A percentile compares a stretch with the other conserved stretches of the same genome.
These are phyloP conservation scores for Polydrusus pterygomalis DNA, from an alignment of 2,888 invertebrate species.

Conservation along the genomic window DNA sequence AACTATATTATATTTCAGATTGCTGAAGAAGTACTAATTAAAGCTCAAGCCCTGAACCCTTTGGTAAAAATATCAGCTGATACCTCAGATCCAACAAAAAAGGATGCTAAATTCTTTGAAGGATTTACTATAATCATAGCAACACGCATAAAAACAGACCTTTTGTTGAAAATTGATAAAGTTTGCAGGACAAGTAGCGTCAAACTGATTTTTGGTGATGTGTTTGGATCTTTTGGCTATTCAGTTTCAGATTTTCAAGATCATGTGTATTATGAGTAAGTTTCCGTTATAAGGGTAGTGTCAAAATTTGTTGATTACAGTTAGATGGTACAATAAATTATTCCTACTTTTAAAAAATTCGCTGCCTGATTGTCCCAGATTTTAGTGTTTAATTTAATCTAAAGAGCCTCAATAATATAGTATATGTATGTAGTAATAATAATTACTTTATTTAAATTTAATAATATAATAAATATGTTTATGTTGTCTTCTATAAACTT, in stretches of 20 bases:
- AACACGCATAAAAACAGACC: conserved; percentile 82
- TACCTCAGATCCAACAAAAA: conserved; percentile 77
- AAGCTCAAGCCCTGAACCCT: conserved; percentile 92
- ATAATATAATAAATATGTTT: too few species aligned
- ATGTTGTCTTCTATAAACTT: too few species aligned
- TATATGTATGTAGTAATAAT: too few species aligned
- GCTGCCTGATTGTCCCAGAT: too few species aligned
- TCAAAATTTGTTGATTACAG: too few species aligned
- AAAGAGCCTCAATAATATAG: too few species aligned
- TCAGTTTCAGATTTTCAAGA: conserved; percentile 91
- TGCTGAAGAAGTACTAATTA: conserved; percentile 86
- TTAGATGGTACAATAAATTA: too few species aligned
- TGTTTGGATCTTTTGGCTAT: conserved; percentile 95
- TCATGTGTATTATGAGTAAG: conserved; percentile 87
- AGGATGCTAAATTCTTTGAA: conserved; percentile 82
- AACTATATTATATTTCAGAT: conserved; percentile 75
- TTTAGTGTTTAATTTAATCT: too few species aligned
- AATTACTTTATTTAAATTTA: too few species aligned
- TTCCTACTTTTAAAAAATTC: too few species aligned
- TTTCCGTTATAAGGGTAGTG: conserved; percentile 56
- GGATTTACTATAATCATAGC: conserved; percentile 90
- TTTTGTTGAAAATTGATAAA: conserved; percentile 84
- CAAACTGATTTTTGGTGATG: conserved; percentile 92
- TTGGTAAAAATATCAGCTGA: conserved; percentile 90
- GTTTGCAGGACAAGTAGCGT: conserved; percentile 83